A percentile compares a stretch with the other conserved stretches of the same genome.
phyloP scores from a whole-genome alignment of 2,113 vertebrate species.

The Aix galericulata region DNA sequence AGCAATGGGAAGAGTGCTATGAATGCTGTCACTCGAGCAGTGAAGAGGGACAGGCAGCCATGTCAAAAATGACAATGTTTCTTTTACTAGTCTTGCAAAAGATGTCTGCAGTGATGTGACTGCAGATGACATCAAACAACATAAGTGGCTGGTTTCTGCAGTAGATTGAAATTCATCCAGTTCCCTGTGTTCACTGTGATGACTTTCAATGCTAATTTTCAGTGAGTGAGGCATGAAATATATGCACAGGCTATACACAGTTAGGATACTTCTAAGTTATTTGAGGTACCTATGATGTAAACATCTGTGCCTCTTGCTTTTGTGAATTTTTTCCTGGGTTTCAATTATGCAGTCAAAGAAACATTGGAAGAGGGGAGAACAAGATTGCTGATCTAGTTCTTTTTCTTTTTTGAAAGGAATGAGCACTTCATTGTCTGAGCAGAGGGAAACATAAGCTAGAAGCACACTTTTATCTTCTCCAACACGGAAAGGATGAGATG shows the following conservation, averaged over 20 bases:
- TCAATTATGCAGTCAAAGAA: slow-evolving; percentile 68
- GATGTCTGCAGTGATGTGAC: slow-evolving; percentile 71
- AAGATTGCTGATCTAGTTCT: slow-evolving; percentile 30
- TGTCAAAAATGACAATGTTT: slow-evolving; percentile 74
- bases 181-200: slow-evolving; percentile 63
- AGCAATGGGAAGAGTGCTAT: slow-evolving; percentile 57
- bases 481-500: neutral
- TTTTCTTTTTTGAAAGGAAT: slow-evolving; percentile 27
- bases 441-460: neutral
- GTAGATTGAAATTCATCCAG: slow-evolving; percentile 73
- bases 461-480: slow-evolving; percentile 51
- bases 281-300: slow-evolving; percentile 68
- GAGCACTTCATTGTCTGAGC: slow-evolving; percentile 34
- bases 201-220: slow-evolving; percentile 75
- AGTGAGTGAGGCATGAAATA: slow-evolving; percentile 70
- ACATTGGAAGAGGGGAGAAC: neutral
- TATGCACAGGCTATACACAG: slow-evolving; percentile 57
- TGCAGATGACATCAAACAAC: slow-evolving; percentile 71
- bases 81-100: slow-evolving; percentile 74
- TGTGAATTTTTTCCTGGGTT: slow-evolving; percentile 1
- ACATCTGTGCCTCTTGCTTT: slow-evolving; percentile 66
- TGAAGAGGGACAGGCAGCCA: slow-evolving; percentile 68
- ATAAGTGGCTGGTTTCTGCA: slow-evolving; percentile 68
- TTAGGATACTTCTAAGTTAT: slow-evolving; percentile 64
- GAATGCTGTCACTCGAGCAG: slow-evolving; percentile 71